Percentiles rank a stretch among this genome's conserved stretches.
Conservation (phyloP, 1,140 invertebrate species). For the Pogonognathellus flavescens region DNA sequence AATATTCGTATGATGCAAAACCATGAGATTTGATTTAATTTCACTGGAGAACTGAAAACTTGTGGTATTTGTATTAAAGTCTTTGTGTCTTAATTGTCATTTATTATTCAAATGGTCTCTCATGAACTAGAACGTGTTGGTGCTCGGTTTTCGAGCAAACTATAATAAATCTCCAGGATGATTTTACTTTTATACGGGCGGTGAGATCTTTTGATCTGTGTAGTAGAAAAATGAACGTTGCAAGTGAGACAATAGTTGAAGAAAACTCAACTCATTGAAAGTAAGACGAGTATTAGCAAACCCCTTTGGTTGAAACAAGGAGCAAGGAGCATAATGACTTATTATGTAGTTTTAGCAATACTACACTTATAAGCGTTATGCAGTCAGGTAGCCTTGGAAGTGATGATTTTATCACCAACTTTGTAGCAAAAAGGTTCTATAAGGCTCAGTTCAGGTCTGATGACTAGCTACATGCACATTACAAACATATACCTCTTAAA, state of each 20-base stretch:
- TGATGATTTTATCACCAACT: conserved; percentile 1
- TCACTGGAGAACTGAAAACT: too few species aligned
- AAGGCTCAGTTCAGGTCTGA: conserved; percentile 5
- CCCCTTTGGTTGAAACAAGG: background rate
- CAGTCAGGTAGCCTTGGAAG: conserved; percentile 5
- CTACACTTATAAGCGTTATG: background rate
- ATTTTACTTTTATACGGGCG: too few species aligned
- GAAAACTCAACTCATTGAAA: background rate
- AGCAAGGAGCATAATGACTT: background rate
- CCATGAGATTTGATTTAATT: too few species aligned
- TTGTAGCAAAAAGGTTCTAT: background rate
- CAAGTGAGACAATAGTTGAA: background rate
- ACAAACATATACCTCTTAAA: background rate
- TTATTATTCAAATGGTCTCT: too few species aligned
- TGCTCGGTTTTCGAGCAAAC: too few species aligned
- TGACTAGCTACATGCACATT: background rate
- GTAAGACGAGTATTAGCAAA: background rate
- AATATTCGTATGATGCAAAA: too few species aligned
- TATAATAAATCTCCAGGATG: too few species aligned
- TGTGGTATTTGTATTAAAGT: too few species aligned
- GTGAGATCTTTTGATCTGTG: background rate
- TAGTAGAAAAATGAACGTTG: background rate
- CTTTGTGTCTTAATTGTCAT: too few species aligned
- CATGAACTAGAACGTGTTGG: too few species aligned
- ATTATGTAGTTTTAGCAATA: conserved; percentile 10